Evolutionary conservation across 2,888 invertebrate genomes (phyloP).

Genomic region (Elgonia sp.): DNA sequence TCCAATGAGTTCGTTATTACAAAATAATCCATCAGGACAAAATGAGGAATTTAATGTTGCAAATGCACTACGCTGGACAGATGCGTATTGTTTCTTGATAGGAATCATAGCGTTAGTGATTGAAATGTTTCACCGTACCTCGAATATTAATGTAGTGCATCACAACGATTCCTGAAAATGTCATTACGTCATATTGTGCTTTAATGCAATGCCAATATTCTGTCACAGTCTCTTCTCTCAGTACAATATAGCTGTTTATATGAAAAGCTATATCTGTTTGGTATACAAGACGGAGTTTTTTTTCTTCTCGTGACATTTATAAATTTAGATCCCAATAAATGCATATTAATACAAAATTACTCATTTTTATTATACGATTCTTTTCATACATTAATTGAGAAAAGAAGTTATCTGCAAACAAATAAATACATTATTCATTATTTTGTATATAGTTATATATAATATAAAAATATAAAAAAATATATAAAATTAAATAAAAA

Average conservation of each 20-base stretch:
- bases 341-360: conserved; percentile 6
- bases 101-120: conserved; percentile 39
- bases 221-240: conserved; percentile 51
- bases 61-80: conserved; percentile 38
- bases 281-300: background rate
- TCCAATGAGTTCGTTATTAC: conserved; percentile 18
- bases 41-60: conserved; percentile 32
- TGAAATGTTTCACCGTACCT: conserved; percentile 51
- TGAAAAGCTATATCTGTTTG: conserved; percentile 39
- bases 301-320: background rate
- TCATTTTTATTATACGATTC: too few species aligned
- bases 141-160: conserved; percentile 49
- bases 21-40: conserved; percentile 15
- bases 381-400: too few species aligned
- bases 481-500: too few species aligned
- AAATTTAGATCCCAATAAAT: background rate
- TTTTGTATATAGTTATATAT: too few species aligned
- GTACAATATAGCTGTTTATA: conserved; percentile 40
- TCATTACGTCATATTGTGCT: conserved; percentile 60
- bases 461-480: too few species aligned
- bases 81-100: conserved; percentile 51
- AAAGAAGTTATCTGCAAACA: too few species aligned
- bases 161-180: conserved; percentile 58
- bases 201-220: conserved; percentile 63
- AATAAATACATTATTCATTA: too few species aligned